phyloP scores from a whole-genome alignment of 2,797 vertebrate species.

The Amazona ochrocephala region DNA sequence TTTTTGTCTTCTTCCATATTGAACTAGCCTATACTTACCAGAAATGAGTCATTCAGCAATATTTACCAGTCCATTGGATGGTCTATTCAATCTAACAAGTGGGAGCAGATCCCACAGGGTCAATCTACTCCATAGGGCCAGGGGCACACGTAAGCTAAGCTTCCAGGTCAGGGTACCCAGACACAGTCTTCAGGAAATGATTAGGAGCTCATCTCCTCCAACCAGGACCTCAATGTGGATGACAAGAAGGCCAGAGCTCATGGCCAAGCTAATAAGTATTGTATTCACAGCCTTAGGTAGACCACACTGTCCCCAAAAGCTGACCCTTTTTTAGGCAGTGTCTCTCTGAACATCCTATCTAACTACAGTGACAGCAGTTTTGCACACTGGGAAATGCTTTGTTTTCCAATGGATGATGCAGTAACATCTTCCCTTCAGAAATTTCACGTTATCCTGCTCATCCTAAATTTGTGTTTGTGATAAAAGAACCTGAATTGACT shows the following conservation, averaged over 20 bases:
- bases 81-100: background rate
- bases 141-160: background rate
- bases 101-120: background rate
- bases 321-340: background rate
- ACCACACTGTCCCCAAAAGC: background rate
- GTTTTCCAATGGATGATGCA: background rate
- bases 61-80: background rate
- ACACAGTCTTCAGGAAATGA: background rate
- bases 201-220: accelerated
- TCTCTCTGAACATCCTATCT: background rate
- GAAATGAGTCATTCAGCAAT: background rate
- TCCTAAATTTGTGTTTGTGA: background rate
- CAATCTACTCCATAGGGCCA: background rate
- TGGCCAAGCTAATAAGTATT: background rate
- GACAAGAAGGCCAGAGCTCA: background rate
- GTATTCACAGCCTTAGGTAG: background rate
- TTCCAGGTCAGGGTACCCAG: background rate
- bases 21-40: background rate
- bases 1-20: background rate
- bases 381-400: background rate
- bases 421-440: background rate
- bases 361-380: background rate
- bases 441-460: background rate
- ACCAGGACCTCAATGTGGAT: background rate
- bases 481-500: background rate